These are phyloP conservation scores for Stichodactyla helianthus DNA, from an alignment of 64 coral and sea anemone species.

Conservation along the genomic window DNA sequence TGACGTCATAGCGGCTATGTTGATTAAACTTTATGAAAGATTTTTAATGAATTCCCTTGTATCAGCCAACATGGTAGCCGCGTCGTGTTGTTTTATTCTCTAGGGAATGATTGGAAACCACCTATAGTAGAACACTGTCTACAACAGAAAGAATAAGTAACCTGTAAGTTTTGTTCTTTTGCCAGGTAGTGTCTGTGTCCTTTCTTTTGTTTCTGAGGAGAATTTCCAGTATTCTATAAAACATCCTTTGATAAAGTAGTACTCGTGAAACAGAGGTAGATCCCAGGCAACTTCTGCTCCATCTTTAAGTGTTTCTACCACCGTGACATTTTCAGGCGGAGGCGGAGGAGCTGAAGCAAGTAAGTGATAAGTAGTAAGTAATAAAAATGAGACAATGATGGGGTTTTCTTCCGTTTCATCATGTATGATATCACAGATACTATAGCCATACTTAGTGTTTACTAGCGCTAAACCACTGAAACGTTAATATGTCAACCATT, in stretches of 20 bases:
- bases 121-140: too few relatives aligned
- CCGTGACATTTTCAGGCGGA: background rate
- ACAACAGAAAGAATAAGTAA: background rate
- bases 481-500: too few relatives aligned
- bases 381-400: background rate
- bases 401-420: background rate
- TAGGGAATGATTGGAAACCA: too few relatives aligned
- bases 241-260: background rate
- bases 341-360: slow-evolving; percentile 1
- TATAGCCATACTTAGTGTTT: too few relatives aligned
- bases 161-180: background rate
- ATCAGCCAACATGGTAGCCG: too few relatives aligned
- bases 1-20: too few relatives aligned
- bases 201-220: background rate
- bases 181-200: background rate
- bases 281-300: background rate
- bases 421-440: too few relatives aligned
- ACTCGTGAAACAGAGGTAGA: background rate
- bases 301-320: background rate
- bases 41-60: too few relatives aligned
- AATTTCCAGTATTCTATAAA: slow-evolving; percentile 14
- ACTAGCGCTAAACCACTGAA: too few relatives aligned
- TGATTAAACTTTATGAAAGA: too few relatives aligned
- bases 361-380: background rate
- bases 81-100: too few relatives aligned